phyloP scores from a whole-genome alignment of 2,113 vertebrate genomes.

The Xiphophorus couchianus region DNA sequence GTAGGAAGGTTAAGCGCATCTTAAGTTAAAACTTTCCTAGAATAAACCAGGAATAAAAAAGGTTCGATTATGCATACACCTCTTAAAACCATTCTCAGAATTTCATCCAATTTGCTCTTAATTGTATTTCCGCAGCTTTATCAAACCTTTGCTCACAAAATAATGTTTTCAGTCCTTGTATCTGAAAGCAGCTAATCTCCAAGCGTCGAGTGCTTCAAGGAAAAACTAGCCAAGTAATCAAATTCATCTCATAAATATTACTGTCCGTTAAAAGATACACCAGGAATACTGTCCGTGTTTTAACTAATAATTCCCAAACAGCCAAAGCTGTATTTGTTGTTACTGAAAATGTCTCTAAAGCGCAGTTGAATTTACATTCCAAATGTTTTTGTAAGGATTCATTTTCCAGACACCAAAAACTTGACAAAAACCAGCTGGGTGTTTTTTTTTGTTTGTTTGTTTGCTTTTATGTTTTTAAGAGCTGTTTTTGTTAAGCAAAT shows the following conservation, averaged over 20 bases:
- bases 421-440: no score
- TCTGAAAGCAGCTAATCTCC: neutral
- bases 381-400: no score
- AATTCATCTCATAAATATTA: neutral
- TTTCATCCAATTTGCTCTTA: neutral
- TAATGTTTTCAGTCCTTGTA: neutral
- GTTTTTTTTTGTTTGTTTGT: no score
- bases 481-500: no score
- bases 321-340: neutral
- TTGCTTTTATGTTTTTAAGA: no score
- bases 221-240: neutral
- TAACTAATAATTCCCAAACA: neutral
- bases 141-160: neutral
- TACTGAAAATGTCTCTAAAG: no score
- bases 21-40: neutral
- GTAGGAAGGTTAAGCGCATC: neutral
- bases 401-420: no score
- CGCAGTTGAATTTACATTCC: no score
- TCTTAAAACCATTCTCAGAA: neutral
- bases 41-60: neutral
- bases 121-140: neutral
- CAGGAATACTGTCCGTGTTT: neutral
- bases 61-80: neutral
- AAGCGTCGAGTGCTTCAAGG: no score
- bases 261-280: neutral